Conservation (phyloP, 1,140 invertebrate genomes). For the Drosophila subpulchrella region DNA sequence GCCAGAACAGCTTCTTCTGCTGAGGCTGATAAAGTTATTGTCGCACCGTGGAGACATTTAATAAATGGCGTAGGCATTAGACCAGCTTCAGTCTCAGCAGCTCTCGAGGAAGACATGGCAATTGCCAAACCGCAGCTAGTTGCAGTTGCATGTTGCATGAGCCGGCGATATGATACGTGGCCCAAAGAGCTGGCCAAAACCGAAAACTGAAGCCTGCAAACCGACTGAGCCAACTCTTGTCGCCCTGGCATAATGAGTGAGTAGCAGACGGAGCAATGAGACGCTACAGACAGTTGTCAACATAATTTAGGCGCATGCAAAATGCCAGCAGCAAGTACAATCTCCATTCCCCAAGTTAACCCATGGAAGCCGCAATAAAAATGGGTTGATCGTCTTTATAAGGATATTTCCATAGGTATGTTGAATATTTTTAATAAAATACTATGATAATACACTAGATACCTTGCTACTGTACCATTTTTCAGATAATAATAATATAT, state of each 20-base stretch:
- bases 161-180: constrained; percentile 73
- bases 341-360: constrained; percentile 35
- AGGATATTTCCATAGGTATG: no score
- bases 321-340: constrained; percentile 56
- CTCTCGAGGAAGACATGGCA: constrained; percentile 15
- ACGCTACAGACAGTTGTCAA: constrained; percentile 81
- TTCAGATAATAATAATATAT: no score
- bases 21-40: constrained; percentile 83
- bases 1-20: constrained; percentile 26
- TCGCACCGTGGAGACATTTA: constrained; percentile 81
- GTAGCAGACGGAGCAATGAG: constrained; percentile 76
- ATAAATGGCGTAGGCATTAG: constrained; percentile 84
- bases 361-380: background rate
- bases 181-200: constrained; percentile 18
- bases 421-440: no score
- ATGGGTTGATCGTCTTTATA: no score
- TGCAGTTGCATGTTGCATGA: constrained; percentile 76
- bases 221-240: constrained; percentile 30
- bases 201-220: background rate
- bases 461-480: no score
- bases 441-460: no score
- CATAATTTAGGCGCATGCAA: constrained; percentile 81
- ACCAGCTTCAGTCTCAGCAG: constrained; percentile 43
- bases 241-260: constrained; percentile 74
- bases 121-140: constrained; percentile 34